These are phyloP conservation scores for Hypomesus transpacificus DNA, from an alignment of 2,113 vertebrate genomes.

Conservation along the genomic window DNA sequence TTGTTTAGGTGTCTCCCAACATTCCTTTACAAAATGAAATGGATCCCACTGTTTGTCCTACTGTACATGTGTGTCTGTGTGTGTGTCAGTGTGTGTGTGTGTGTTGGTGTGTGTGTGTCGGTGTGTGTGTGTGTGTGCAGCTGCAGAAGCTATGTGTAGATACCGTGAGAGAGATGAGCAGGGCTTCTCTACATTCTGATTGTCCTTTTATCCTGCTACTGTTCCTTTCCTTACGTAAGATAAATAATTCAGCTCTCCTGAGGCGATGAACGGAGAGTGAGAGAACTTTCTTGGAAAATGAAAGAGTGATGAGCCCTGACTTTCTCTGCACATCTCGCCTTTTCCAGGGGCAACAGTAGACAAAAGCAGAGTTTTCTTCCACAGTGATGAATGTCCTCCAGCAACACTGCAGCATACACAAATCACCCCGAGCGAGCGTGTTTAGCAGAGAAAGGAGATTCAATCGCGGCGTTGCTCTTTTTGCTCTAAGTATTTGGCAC, in stretches of 20 bases:
- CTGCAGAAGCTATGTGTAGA: not conserved
- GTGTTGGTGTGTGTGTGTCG: not conserved
- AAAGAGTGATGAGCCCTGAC: conserved; percentile 30
- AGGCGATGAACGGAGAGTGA: conserved; percentile 10
- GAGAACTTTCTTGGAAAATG: conserved; percentile 16
- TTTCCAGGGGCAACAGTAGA: conserved; percentile 10
- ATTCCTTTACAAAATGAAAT: too few species aligned
- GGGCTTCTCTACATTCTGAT: conserved; percentile 16
- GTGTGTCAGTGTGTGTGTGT: too few species aligned
- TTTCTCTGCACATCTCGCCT: not conserved
- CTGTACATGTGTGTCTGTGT: too few species aligned
- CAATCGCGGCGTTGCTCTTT: not conserved
- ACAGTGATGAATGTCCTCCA: conserved; percentile 15
- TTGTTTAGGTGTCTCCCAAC: too few species aligned
- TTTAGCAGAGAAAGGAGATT: not conserved
- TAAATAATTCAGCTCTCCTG: conserved; percentile 25
- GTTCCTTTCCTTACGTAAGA: conserved; percentile 10
- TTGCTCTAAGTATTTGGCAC: not conserved
- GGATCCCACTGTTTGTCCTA: too few species aligned
- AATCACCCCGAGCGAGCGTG: not conserved
- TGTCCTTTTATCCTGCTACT: conserved; percentile 26
- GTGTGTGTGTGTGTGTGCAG: not conserved
- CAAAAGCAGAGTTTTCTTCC: conserved; percentile 10
- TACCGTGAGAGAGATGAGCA: not conserved
- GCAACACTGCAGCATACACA: conserved; percentile 1